Evolutionary conservation across 2,888 invertebrate species (phyloP).

Genomic region (Lomographa bimaculata): DNA sequence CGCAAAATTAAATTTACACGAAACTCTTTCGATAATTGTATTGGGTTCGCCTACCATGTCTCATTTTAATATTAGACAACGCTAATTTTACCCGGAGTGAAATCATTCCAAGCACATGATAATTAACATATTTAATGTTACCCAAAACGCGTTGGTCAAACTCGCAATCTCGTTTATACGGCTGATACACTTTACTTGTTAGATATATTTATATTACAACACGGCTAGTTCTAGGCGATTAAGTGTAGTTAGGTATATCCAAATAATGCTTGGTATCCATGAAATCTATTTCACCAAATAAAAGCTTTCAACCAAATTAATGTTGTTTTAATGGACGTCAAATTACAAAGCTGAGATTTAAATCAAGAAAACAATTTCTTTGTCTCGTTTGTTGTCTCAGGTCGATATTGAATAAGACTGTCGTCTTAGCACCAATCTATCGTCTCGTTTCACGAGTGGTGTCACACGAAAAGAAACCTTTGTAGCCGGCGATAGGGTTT

Average conservation of each 20-base stretch:
- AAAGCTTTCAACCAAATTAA: slow-evolving; percentile 46
- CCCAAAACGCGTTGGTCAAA: slow-evolving; percentile 48
- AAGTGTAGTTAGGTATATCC: too few relatives aligned
- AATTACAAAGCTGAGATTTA: slow-evolving; percentile 46
- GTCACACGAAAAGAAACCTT: slow-evolving; percentile 49
- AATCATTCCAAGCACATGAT: slow-evolving; percentile 61
- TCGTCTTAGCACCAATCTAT: slow-evolving; percentile 58
- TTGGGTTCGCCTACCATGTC: slow-evolving; percentile 66
- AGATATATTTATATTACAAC: too few relatives aligned
- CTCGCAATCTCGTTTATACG: slow-evolving; percentile 55
- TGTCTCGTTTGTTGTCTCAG: slow-evolving; percentile 54
- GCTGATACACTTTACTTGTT: slow-evolving; percentile 45
- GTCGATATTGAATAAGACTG: slow-evolving; percentile 66
- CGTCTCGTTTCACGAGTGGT: slow-evolving; percentile 41
- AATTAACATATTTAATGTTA: slow-evolving; percentile 62
- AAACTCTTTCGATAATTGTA: slow-evolving; percentile 66
- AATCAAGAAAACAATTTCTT: slow-evolving; percentile 52
- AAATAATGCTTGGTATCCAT: slow-evolving; percentile 24
- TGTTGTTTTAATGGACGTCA: slow-evolving; percentile 42
- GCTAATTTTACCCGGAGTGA: slow-evolving; percentile 58
- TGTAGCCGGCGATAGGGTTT: slow-evolving; percentile 45
- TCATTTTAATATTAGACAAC: slow-evolving; percentile 62
- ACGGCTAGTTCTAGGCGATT: too few relatives aligned
- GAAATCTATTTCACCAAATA: slow-evolving; percentile 29
- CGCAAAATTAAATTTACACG: slow-evolving; percentile 63